These are phyloP conservation scores for Podocnemis expansa DNA, from an alignment of 2,113 vertebrate species.

Conservation along the genomic window DNA sequence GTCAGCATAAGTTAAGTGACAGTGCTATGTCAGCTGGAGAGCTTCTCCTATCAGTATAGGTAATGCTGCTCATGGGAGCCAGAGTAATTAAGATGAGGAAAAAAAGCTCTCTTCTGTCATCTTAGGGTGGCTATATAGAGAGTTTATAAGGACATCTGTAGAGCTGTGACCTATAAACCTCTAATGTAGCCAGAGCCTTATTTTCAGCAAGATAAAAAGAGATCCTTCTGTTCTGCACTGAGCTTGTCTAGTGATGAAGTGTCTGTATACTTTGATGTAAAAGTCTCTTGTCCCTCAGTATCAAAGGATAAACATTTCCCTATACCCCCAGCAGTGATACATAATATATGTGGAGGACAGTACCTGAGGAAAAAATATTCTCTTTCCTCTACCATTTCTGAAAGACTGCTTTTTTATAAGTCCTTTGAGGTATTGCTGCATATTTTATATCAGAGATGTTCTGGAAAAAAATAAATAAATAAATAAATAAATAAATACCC, in stretches of 20 bases:
- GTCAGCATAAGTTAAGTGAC: no score
- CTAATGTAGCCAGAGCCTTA: background rate
- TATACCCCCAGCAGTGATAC: background rate
- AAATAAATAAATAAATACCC: no score
- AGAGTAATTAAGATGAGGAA: no score
- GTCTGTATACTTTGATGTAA: background rate
- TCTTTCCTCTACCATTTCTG: background rate
- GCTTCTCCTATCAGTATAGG: no score
- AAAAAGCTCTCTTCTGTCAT: no score
- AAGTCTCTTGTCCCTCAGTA: conserved; percentile 6
- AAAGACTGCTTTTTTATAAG: background rate
- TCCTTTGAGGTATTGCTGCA: background rate
- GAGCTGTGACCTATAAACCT: no score
- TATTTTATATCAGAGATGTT: background rate
- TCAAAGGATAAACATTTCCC: background rate
- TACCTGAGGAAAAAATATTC: background rate
- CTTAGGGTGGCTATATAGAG: no score
- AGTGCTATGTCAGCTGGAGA: no score
- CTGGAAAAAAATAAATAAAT: no score
- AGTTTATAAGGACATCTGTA: no score
- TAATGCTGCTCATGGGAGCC: no score
- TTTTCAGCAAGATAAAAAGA: conserved; percentile 46
- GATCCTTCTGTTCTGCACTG: background rate
- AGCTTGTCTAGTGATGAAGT: background rate
- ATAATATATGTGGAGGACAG: background rate